These are phyloP conservation scores for Oryzias melastigma DNA, from an alignment of 2,113 vertebrate genomes.

Conservation along the genomic window DNA sequence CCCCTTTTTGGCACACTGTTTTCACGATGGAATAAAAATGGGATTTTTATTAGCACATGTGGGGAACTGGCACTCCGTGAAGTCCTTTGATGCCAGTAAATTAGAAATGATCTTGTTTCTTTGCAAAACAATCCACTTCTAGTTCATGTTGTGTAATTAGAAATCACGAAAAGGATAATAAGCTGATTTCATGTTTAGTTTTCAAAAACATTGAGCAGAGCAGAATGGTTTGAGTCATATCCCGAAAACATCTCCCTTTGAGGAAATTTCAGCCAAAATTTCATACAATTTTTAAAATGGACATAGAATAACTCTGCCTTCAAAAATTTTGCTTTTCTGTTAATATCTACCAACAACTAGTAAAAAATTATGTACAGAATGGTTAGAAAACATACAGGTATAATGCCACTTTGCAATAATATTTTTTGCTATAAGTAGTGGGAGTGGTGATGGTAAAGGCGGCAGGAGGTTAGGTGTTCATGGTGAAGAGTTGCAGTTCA, in stretches of 20 bases:
- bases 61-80: slow-evolving; percentile 32
- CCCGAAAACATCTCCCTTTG: not conserved
- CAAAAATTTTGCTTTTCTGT: slow-evolving; percentile 67
- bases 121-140: slow-evolving; percentile 13
- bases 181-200: slow-evolving; percentile 26
- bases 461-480: slow-evolving; percentile 25
- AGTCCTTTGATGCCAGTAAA: slow-evolving; percentile 53
- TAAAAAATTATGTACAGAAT: slow-evolving; percentile 60
- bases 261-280: not conserved
- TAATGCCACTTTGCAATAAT: slow-evolving; percentile 69
- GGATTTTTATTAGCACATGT: slow-evolving; percentile 47
- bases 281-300: slow-evolving; percentile 20
- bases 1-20: slow-evolving; percentile 31
- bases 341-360: slow-evolving; percentile 51
- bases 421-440: slow-evolving; percentile 36
- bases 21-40: slow-evolving; percentile 50
- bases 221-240: slow-evolving; percentile 2
- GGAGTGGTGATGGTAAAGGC: slow-evolving; percentile 27
- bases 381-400: slow-evolving; percentile 63
- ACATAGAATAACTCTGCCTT: slow-evolving; percentile 54
- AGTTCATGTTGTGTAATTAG: slow-evolving; percentile 17
- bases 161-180: slow-evolving; percentile 10
- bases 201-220: slow-evolving; percentile 19
- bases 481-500: slow-evolving; percentile 33
- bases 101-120: slow-evolving; percentile 13